Percentiles rank a stretch among this genome's conserved stretches.
These are phyloP conservation scores for Microplitis demolitor DNA, from an alignment of 1,140 invertebrate genomes.

Conservation along the genomic window DNA sequence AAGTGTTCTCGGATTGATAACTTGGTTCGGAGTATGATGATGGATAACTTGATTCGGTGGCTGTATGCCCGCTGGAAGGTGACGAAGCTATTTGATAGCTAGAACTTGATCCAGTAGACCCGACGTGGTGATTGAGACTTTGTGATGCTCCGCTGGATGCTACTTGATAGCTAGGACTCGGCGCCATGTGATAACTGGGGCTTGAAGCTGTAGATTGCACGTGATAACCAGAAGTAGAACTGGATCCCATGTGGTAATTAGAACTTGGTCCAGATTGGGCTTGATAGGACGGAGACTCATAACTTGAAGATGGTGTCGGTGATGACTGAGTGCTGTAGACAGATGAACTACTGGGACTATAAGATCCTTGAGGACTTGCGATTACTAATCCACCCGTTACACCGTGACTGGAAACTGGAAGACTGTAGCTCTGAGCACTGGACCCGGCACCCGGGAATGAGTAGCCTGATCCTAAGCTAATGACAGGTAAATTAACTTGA, in stretches of 20 bases:
- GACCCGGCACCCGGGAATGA: slow-evolving; percentile 10
- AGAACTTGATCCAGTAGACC: not conserved
- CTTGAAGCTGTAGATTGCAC: too few species aligned
- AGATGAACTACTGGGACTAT: slow-evolving; percentile 9
- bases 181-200: too few species aligned
- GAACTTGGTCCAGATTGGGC: slow-evolving; percentile 28
- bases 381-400: slow-evolving; percentile 43
- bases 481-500: slow-evolving; percentile 30
- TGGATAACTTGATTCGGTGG: too few species aligned
- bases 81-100: not conserved
- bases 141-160: too few species aligned
- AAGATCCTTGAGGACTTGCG: slow-evolving; percentile 33
- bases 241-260: too few species aligned
- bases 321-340: slow-evolving; percentile 22
- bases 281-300: slow-evolving; percentile 30
- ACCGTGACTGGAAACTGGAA: slow-evolving; percentile 28
- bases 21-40: slow-evolving; percentile 30
- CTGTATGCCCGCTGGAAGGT: not conserved
- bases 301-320: slow-evolving; percentile 15
- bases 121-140: too few species aligned
- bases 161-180: too few species aligned
- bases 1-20: slow-evolving; percentile 42
- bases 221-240: too few species aligned
- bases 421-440: slow-evolving; percentile 16
- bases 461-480: not conserved